These are phyloP conservation scores for Gymnocheta viridis DNA, from an alignment of 2,888 invertebrate genomes.

Conservation along the genomic window DNA sequence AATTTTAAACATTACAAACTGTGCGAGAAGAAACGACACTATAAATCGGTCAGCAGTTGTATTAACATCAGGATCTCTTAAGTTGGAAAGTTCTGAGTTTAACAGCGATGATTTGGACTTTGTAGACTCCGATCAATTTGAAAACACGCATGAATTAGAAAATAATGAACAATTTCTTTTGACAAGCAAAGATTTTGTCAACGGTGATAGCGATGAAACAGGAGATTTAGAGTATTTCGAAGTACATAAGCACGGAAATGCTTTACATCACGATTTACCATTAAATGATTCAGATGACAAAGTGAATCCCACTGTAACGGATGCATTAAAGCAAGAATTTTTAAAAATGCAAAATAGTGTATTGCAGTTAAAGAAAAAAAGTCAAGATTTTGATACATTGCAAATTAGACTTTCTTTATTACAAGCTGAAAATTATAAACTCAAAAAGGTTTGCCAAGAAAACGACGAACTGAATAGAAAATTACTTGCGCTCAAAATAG, in stretches of 20 bases:
- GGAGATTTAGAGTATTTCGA: conserved; percentile 16
- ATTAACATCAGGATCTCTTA: not conserved
- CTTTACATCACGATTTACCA: not conserved
- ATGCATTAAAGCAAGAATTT: not conserved
- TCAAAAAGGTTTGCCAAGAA: conserved; percentile 3
- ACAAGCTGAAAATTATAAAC: conserved; percentile 31
- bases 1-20: conserved; percentile 9
- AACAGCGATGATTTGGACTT: not conserved
- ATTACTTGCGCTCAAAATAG: conserved; percentile 8
- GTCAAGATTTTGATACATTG: not conserved
- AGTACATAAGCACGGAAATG: not conserved
- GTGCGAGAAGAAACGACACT: not conserved
- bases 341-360: not conserved
- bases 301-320: not conserved
- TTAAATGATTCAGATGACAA: conserved; percentile 2
- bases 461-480: conserved; percentile 6
- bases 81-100: not conserved
- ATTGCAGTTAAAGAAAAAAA: not conserved
- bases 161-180: conserved; percentile 3
- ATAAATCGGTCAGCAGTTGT: not conserved
- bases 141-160: not conserved
- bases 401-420: conserved; percentile 25
- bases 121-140: not conserved
- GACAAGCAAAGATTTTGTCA: not conserved
- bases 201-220: not conserved